Evolutionary conservation across 2,888 invertebrate genomes (phyloP).

Genomic region (Atrina japonica): DNA sequence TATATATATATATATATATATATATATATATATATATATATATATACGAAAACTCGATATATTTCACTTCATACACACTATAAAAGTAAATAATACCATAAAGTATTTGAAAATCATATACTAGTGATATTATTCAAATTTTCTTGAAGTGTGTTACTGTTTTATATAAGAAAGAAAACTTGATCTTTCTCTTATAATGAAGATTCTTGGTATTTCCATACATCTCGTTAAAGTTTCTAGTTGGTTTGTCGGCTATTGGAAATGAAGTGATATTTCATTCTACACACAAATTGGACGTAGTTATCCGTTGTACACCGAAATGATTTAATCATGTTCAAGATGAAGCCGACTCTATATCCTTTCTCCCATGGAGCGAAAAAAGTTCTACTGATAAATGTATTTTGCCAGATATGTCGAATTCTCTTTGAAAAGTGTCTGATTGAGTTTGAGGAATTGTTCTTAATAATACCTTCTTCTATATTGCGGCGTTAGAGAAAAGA

Average conservation of each 20-base stretch:
- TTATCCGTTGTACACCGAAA: constrained; percentile 41
- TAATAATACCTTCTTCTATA: constrained; percentile 49
- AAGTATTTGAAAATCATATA: no score
- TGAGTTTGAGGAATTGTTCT: constrained; percentile 44
- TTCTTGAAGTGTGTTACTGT: no score
- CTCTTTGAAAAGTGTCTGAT: constrained; percentile 44
- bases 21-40: no score
- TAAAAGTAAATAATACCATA: no score
- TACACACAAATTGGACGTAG: constrained; percentile 42
- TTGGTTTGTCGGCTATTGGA: constrained; percentile 13
- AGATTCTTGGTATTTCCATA: neutral
- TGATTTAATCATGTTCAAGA: constrained; percentile 41
- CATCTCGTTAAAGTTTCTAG: constrained; percentile 18
- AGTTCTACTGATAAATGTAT: constrained; percentile 32
- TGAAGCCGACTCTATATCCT: neutral
- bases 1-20: no score
- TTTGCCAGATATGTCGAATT: constrained; percentile 34
- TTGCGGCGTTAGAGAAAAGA: constrained; percentile 35
- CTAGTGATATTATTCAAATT: no score
- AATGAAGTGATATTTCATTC: constrained; percentile 40
- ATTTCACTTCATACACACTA: no score
- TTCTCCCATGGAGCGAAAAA: constrained; percentile 14
- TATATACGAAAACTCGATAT: no score
- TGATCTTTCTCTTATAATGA: no score
- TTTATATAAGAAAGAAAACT: no score